These are phyloP conservation scores for Peribatodes rhomboidaria DNA, from an alignment of 2,888 invertebrate species.

Conservation along the genomic window DNA sequence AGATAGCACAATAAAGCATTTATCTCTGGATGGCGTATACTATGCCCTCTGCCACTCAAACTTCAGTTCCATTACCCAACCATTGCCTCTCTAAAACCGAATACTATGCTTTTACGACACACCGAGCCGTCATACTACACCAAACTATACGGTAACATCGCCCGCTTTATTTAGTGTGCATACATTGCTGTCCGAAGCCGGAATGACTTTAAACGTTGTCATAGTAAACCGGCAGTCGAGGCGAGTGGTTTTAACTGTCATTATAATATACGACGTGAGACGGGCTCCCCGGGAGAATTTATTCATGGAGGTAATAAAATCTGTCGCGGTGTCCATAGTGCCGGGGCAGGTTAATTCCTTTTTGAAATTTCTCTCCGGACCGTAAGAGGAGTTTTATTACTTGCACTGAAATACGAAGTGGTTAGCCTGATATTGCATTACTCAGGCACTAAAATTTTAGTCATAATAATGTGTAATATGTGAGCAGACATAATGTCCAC, in stretches of 20 bases:
- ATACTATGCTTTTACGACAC: constrained; percentile 35
- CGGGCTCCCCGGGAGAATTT: constrained; percentile 72
- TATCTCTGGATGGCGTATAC: constrained; percentile 24
- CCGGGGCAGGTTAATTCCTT: constrained; percentile 69
- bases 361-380: constrained; percentile 65
- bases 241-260: constrained; percentile 66
- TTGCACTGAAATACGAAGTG: constrained; percentile 31
- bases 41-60: constrained; percentile 27
- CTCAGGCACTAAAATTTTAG: not conserved
- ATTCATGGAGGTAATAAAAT: constrained; percentile 84
- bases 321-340: constrained; percentile 67
- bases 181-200: constrained; percentile 58
- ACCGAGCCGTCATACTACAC: constrained; percentile 16
- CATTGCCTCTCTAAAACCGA: constrained; percentile 32
- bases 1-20: constrained; percentile 40
- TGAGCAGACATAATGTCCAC: not conserved
- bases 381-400: constrained; percentile 46
- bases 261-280: constrained; percentile 76
- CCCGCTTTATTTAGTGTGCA: constrained; percentile 23
- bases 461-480: not conserved
- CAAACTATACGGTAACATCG: constrained; percentile 23
- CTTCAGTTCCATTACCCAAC: constrained; percentile 35
- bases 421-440: constrained; percentile 25
- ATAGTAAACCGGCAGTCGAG: constrained; percentile 62
- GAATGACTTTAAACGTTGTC: constrained; percentile 56